Evolutionary conservation across 2,888 invertebrate genomes (phyloP).

Genomic region (Harpalus rufipes): DNA sequence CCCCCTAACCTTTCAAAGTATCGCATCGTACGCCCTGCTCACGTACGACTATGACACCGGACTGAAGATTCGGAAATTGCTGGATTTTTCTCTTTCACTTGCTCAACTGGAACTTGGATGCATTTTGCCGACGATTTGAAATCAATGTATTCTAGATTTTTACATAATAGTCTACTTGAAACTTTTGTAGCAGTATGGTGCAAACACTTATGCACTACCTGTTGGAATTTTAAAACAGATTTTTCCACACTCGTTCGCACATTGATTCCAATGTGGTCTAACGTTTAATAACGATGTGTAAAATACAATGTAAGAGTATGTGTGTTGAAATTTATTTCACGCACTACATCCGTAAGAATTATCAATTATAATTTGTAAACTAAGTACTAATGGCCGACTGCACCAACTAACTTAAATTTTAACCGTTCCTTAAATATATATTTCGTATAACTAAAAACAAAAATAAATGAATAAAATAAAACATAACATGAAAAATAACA

Average conservation of each 20-base stretch:
- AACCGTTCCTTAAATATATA: too few species aligned
- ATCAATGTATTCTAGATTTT: neutral
- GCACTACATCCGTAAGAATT: too few species aligned
- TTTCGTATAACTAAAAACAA: too few species aligned
- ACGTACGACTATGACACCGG: conserved; percentile 32
- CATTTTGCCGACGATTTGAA: neutral
- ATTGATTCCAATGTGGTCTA: neutral
- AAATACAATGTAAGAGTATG: neutral
- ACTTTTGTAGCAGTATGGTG: neutral
- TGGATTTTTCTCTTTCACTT: neutral
- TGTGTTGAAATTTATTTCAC: neutral
- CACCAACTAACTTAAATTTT: too few species aligned
- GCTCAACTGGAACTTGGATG: neutral
- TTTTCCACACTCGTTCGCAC: neutral
- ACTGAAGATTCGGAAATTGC: conserved; percentile 21
- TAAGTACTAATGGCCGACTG: too few species aligned
- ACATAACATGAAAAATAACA: too few species aligned
- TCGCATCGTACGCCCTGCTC: conserved; percentile 29
- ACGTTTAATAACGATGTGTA: neutral
- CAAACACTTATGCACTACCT: neutral
- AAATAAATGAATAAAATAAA: too few species aligned
- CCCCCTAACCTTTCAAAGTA: conserved; percentile 20
- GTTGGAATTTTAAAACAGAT: too few species aligned
- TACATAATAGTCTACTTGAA: conserved; percentile 10
- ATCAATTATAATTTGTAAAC: too few species aligned